Base-by-base conservation (phyloP, 2,113 vertebrate species). In the Lycaon pictus region DNA sequence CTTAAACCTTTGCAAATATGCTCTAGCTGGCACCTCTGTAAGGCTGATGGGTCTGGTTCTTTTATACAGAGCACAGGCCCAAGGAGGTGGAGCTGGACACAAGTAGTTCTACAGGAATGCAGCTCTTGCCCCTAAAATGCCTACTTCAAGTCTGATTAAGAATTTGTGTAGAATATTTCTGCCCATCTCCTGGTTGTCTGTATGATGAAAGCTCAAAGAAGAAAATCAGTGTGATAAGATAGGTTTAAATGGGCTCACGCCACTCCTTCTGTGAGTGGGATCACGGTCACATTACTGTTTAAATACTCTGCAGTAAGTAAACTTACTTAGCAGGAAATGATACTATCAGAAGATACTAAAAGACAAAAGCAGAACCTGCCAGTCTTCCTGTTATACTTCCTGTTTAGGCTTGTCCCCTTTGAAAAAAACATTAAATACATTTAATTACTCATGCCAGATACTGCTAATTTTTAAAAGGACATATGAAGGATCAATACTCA, bases 311-410 rank as follows among this genome's bases (percentile, higher is more conserved):
- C 23, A 71, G 79, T 58, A 92, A 97, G 10, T 22, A 88, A 92
- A 93, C 95, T 25, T 0, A 43, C 86, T 37, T 0, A 93, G 55
- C 15, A 97, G 97, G 96, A 90, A 97, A 95, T 29, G 88, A 85
- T 4, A 93, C 51, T 55, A 23, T n/a, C 29, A 56, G 81, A 91
- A 95, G 67, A 81, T 43, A 96, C 55, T 58, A 15, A 53, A 43
- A 55, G 23, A 97, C 93, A 95, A 93, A 98, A 98, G 92, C 96
- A 98, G 95, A 97, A 98, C 98, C 17, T 71, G 77, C 32, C 27
- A 27, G 82, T 90, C 97, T 98, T 98, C 98, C 98, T 98, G 95
- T 72, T 79, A 5, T 11, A 97, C 97, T 98, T 99, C 98, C 97
- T 98, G 98, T 98, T 98, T 97, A 95, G 96, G 94, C 77, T 81